Base-by-base conservation (phyloP, 2,888 invertebrate genomes). In the Hypercompe scribonia region DNA sequence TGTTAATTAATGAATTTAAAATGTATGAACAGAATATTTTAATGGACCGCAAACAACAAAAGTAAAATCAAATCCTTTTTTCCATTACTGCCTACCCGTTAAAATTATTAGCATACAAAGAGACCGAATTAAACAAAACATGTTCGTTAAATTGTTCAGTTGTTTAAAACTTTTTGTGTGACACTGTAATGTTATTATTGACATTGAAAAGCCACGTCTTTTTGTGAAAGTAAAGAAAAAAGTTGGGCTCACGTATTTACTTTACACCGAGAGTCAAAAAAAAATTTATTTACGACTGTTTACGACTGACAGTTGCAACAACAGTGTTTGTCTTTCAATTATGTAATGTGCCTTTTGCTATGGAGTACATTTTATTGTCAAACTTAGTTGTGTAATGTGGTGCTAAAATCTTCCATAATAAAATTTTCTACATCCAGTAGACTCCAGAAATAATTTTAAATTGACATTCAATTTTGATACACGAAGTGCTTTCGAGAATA, bases 81-180 rank as follows among this genome's bases (percentile, higher is more conserved):
- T 36, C 36, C 36, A 36, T 36, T 36, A 36, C 8, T 36, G 3
- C 36, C 36, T 36, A 36, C 36, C 36, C 3, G 4, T 36, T 36
- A 8, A 36, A 36, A 36, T 36, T 36, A 36, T 36, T 36, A 36
- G 3, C 36, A 36, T 8, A 36, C 36, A 36, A 36, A n/a, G n/a
- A n/a, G n/a, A n/a, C n/a, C n/a, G n/a, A 39, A 8, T 39, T 39
- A 39, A 39, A 88, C 88, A 88, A 3, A 89, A 84, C 8, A 88
- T 79, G 31, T 89, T 88, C 0, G 86, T 82, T 24, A 28, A 28
- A 28, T 58, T 28, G 11, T 28, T 88, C 88, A 0, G 87, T 88
- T 8, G 89, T 87, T 1, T 87, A 58, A 61, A 31, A 61, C 15
- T 31, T 61, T 31, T 61, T 61, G 31, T 61, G 15, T 18, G 8